phyloP scores from a whole-genome alignment of 2,888 invertebrate species.

The Chorisops tibialis region DNA sequence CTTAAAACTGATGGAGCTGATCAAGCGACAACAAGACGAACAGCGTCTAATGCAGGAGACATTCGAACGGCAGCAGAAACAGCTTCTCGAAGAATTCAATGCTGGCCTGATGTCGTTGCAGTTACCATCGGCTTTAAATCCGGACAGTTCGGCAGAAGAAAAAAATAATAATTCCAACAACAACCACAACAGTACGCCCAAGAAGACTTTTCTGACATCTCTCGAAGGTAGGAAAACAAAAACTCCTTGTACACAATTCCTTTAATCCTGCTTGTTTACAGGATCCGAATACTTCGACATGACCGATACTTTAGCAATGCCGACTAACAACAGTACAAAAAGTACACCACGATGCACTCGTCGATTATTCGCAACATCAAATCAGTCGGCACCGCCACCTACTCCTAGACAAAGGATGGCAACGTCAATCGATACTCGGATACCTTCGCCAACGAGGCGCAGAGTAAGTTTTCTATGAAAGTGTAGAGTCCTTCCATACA shows the following conservation, averaged over 20 bases:
- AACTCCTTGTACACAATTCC: neutral
- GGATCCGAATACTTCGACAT: slow-evolving; percentile 9
- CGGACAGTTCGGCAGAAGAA: neutral
- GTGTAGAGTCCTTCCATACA: neutral
- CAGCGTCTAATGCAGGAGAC: slow-evolving; percentile 61
- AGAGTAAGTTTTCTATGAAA: slow-evolving; percentile 30
- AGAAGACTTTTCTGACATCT: neutral
- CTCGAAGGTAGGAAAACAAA: neutral
- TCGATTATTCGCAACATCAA: neutral
- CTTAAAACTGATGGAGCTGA: slow-evolving; percentile 59
- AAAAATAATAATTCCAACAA: neutral
- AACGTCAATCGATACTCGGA: neutral
- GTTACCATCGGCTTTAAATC: neutral
- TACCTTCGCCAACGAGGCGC: slow-evolving; percentile 5
- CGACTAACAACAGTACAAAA: neutral
- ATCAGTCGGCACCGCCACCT: neutral
- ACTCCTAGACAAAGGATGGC: slow-evolving; percentile 5
- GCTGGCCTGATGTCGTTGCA: slow-evolving; percentile 29
- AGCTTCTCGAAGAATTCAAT: slow-evolving; percentile 53
- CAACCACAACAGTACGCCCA: neutral
- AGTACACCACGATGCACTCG: slow-evolving; percentile 1
- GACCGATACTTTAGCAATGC: slow-evolving; percentile 4
- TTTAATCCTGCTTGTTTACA: neutral
- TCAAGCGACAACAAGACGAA: slow-evolving; percentile 63
- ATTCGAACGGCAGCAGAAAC: slow-evolving; percentile 64